phyloP scores from a whole-genome alignment of 2,113 vertebrate species.

The Planiliza haematocheilus region DNA sequence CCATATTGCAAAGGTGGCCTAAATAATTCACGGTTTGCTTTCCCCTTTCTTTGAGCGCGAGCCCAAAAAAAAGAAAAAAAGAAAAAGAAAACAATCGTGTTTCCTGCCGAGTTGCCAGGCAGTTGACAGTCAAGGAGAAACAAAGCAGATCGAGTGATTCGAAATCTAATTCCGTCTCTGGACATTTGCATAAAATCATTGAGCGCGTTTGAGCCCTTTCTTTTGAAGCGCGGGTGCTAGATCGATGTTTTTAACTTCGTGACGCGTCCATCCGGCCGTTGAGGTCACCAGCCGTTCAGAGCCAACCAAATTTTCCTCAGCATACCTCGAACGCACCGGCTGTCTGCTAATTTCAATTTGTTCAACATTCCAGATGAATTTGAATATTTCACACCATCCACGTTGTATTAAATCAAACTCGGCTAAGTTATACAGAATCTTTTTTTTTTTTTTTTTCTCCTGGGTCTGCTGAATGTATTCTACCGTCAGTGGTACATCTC shows the following conservation, averaged over 20 bases:
- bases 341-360: conserved; percentile 34
- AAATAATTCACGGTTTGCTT: conserved; percentile 76
- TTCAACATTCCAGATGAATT: conserved; percentile 48
- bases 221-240: conserved; percentile 18
- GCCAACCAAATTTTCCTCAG: conserved; percentile 1
- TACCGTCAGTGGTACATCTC: conserved; percentile 65
- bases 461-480: conserved; percentile 52
- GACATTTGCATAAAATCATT: conserved; percentile 28
- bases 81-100: conserved; percentile 3
- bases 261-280: conserved; percentile 11
- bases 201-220: conserved; percentile 16
- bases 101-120: conserved; percentile 27
- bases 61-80: neutral
- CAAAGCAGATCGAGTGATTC: conserved; percentile 2
- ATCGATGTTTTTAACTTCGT: conserved; percentile 20
- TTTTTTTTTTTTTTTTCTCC: conserved; percentile 19
- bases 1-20: conserved; percentile 61
- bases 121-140: conserved; percentile 43
- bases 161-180: conserved; percentile 40
- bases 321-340: conserved; percentile 17
- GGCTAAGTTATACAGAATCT: conserved; percentile 31
- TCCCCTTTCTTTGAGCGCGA: conserved; percentile 23
- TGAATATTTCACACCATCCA: conserved; percentile 43
- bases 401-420: conserved; percentile 52
- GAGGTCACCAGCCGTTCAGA: conserved; percentile 15